Conservation (phyloP, 2,797 vertebrate species). For the Platalea minor region DNA sequence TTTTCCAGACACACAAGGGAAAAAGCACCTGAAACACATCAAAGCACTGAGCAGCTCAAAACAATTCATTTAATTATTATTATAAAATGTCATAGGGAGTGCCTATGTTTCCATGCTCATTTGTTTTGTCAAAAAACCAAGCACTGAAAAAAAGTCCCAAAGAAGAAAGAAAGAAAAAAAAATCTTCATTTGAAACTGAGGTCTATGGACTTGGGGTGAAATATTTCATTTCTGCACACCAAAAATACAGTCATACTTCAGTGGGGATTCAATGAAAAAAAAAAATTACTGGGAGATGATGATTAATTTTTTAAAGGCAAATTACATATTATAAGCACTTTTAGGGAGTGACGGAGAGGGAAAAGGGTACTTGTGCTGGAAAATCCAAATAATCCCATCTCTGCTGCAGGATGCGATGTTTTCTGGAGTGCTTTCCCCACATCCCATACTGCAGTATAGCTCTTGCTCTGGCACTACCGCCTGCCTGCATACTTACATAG, state of each 20-base stretch:
- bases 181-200: neutral
- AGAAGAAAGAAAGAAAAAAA: neutral
- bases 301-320: neutral
- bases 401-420: neutral
- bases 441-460: neutral
- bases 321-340: neutral
- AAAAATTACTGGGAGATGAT: neutral
- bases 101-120: neutral
- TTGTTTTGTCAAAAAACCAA: neutral
- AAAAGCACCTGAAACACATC: constrained; percentile 8
- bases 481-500: neutral
- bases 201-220: neutral
- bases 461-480: neutral
- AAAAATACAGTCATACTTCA: neutral
- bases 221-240: neutral
- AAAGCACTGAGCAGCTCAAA: neutral
- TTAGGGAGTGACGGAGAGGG: neutral
- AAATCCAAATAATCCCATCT: neutral
- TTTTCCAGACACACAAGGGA: neutral
- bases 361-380: neutral
- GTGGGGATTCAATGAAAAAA: neutral
- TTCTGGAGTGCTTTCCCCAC: neutral
- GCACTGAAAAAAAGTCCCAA: neutral
- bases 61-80: neutral
- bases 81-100: neutral